Base-by-base conservation (phyloP, 2,888 invertebrate species). In the Therioaphis trifolii region DNA sequence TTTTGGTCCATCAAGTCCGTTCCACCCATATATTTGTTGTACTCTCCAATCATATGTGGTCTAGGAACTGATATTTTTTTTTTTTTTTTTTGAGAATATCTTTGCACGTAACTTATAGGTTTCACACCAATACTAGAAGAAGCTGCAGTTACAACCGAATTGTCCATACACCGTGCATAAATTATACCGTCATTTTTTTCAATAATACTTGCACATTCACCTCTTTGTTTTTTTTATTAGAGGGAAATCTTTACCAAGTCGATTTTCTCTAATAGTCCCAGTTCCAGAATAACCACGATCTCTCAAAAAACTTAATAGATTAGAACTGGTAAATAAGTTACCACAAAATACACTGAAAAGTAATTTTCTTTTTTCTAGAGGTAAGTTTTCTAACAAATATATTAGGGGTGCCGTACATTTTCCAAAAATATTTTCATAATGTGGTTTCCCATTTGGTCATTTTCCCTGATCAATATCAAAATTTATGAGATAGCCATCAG, bases 401-500 rank as follows among this genome's bases (percentile, higher is more conserved):
- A 7, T 43, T 43, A 7, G 43, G 43, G 4, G 43, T 43, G 43
- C 4, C 43, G 43, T n/a, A n/a, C n/a, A n/a, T n/a, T n/a, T n/a
- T 43, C 4, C 11, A 43, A 7, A 43, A 7, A 43, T 43, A 43
- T 43, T 7, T 43, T 7, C 11, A 43, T 7, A 43, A n/a, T 21
- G 35, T 7, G 40, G 21, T 35, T 40, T 52, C 0, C 58, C 21
- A 15, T 9, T 46, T 52, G 49, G 43, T 0, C 24, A n/a, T 7
- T 29, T 78, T 86, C 52, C 87, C 86, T 85, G 87, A 82, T 87
- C 87, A 79, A 88, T 49, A 74, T 88, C 87, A 86, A 87, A 87
- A 86, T 87, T 86, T 35, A 87, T 85, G 11, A 88, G 84, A 85
- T 88, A 88, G 15, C 87, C 87, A 27, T 77, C 66, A 18, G 66